phyloP scores from a whole-genome alignment of 2,797 vertebrate genomes.

The Falco naumanni region DNA sequence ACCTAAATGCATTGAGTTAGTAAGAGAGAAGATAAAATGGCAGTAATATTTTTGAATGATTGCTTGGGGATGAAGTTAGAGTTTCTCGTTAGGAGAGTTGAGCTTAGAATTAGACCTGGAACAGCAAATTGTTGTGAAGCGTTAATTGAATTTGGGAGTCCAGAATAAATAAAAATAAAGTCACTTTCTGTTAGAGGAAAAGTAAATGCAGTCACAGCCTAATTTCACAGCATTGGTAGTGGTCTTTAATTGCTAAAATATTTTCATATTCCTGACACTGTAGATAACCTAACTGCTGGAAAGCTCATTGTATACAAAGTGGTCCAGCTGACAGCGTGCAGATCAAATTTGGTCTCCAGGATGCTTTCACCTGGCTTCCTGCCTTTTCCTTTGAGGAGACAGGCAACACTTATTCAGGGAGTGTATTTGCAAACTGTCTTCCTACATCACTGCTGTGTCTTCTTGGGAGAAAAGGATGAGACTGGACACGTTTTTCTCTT shows the following conservation, averaged over 20 bases:
- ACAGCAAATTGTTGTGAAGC: not conserved
- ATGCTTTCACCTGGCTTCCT: not conserved
- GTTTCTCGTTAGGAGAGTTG: not conserved
- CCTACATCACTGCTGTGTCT: not conserved
- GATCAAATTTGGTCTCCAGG: not conserved
- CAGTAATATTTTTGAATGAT: not conserved
- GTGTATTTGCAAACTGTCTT: not conserved
- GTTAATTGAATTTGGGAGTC: not conserved
- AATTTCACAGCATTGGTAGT: not conserved
- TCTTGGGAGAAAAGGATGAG: not conserved
- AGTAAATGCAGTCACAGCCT: not conserved
- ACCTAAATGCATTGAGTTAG: not conserved
- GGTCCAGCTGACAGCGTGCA: not conserved
- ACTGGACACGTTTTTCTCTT: not conserved
- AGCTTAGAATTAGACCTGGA: not conserved
- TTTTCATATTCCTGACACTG: not conserved
- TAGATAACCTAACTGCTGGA: not conserved
- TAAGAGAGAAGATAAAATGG: not conserved
- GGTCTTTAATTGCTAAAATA: not conserved
- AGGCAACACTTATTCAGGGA: not conserved
- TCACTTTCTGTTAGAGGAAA: not conserved
- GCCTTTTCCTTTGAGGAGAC: not conserved
- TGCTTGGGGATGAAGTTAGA: not conserved
- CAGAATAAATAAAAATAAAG: not conserved
- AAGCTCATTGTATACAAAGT: not conserved